Evolutionary conservation across 2,888 invertebrate genomes (phyloP).

Genomic region (Lobophora halterata): DNA sequence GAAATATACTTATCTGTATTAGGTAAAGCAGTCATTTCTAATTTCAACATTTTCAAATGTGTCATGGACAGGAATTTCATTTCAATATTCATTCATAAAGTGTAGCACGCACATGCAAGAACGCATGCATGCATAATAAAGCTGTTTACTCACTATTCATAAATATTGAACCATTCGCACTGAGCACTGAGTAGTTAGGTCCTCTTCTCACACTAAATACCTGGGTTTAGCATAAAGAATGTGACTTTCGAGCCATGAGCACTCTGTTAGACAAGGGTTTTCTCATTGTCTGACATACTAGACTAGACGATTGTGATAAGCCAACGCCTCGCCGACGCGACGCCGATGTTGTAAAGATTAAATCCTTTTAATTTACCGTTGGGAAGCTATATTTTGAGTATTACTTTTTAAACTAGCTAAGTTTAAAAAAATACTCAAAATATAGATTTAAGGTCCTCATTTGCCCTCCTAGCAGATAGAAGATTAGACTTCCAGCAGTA

Average conservation of each 20-base stretch:
- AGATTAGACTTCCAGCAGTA: too few relatives aligned
- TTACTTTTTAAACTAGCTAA: too few relatives aligned
- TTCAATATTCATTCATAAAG: conserved; percentile 28
- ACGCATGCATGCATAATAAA: conserved; percentile 22
- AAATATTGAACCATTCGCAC: conserved; percentile 21
- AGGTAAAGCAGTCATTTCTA: conserved; percentile 9
- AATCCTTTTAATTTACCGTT: too few relatives aligned
- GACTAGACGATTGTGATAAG: too few relatives aligned
- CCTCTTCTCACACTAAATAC: conserved; percentile 14
- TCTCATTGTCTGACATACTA: too few relatives aligned
- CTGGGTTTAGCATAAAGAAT: conserved; percentile 7
- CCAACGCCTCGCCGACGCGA: too few relatives aligned
- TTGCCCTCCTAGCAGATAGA: too few relatives aligned
- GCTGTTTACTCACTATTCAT: conserved; percentile 26
- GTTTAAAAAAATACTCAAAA: too few relatives aligned
- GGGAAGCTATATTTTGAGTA: too few relatives aligned
- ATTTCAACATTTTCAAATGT: conserved; percentile 4
- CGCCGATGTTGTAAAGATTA: too few relatives aligned
- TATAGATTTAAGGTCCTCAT: too few relatives aligned
- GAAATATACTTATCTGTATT: conserved; percentile 1
- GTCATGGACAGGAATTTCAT: conserved; percentile 16
- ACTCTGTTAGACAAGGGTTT: neutral
- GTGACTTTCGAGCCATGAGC: conserved; percentile 7
- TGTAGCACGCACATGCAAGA: conserved; percentile 26
- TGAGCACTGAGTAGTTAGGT: conserved; percentile 15